Percentiles rank a stretch among this genome's conserved stretches.
Evolutionary conservation across 2,797 vertebrate genomes (phyloP).

Genomic region (Remorina albescens): DNA sequence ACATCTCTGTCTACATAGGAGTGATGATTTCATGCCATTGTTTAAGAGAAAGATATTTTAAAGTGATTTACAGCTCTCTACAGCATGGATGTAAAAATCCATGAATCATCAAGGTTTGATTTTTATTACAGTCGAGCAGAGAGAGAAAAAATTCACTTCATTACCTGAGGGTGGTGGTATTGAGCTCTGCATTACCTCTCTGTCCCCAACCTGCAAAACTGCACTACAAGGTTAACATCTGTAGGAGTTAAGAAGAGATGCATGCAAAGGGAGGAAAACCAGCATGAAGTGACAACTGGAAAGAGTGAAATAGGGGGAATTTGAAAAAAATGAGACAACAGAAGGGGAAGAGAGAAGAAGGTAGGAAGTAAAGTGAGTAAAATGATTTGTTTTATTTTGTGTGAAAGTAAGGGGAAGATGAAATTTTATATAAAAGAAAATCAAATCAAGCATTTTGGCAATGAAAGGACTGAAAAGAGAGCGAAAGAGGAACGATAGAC

Average conservation of each 20-base stretch:
- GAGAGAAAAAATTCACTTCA: constrained; percentile 34
- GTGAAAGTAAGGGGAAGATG: constrained; percentile 1
- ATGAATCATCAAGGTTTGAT: constrained; percentile 75
- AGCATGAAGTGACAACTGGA: constrained; percentile 4
- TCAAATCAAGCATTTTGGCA: constrained; percentile 10
- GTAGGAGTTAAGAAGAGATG: constrained; percentile 67
- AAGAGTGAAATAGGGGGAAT: not conserved
- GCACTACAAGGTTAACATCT: constrained; percentile 81
- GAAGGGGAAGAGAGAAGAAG: not conserved
- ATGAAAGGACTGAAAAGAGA: constrained; percentile 7
- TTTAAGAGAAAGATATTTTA: constrained; percentile 64
- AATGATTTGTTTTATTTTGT: not conserved
- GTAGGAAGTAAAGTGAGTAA: not conserved
- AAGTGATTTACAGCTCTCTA: constrained; percentile 72
- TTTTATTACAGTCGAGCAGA: constrained; percentile 61
- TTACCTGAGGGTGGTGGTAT: constrained; percentile 84
- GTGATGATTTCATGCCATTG: constrained; percentile 55
- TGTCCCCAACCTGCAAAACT: constrained; percentile 75
- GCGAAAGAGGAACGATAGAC: constrained; percentile 24
- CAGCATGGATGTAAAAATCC: constrained; percentile 63
- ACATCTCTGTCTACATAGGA: constrained; percentile 67
- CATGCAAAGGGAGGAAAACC: constrained; percentile 38
- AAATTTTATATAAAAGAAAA: constrained; percentile 7
- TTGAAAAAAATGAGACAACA: constrained; percentile 1
- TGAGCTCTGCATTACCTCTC: constrained; percentile 73